Conservation (phyloP, 1,140 invertebrate genomes). For the Drosophila bocki region DNA sequence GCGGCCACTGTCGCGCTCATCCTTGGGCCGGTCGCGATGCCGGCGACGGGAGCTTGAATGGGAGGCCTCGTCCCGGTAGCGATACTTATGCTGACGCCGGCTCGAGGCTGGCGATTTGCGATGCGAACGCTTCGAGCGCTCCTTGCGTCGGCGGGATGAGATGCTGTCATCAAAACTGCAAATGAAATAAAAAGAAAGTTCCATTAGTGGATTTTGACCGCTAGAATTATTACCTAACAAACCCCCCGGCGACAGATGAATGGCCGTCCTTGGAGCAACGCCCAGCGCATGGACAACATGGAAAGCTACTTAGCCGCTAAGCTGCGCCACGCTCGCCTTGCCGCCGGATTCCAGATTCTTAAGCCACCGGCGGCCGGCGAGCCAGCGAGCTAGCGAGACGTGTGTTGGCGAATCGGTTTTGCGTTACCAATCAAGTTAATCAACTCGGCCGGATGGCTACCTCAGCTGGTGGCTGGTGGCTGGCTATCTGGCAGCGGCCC, state of each 20-base stretch:
- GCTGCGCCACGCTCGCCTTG: conserved; percentile 52
- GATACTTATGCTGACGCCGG: conserved; percentile 86
- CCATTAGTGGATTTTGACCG: conserved; percentile 30
- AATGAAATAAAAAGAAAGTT: conserved; percentile 29
- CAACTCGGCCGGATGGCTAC: conserved; percentile 77
- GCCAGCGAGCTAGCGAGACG: conserved; percentile 25
- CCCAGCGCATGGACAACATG: conserved; percentile 70
- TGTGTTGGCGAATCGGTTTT: conserved; percentile 80
- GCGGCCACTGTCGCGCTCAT: conserved; percentile 81
- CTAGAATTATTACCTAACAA: conserved; percentile 44
- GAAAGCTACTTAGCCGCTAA: conserved; percentile 61
- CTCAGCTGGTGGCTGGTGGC: conserved; percentile 48
- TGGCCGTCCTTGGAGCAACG: conserved; percentile 79
- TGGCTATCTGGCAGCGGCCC: conserved; percentile 57
- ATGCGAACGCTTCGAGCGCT: conserved; percentile 88
- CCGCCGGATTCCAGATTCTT: conserved; percentile 65
- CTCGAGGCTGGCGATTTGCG: conserved; percentile 87
- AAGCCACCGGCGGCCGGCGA: conserved; percentile 32
- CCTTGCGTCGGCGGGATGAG: conserved; percentile 87
- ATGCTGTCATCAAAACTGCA: conserved; percentile 87
- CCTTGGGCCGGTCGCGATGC: conserved; percentile 80
- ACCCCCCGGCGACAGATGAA: conserved; percentile 55
- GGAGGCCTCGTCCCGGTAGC: conserved; percentile 86
- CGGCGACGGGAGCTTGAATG: conserved; percentile 80
- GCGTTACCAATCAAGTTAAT: conserved; percentile 84